Percentiles rank a stretch among this genome's conserved stretches.
phyloP scores from a whole-genome alignment of 2,113 vertebrate genomes.

The Actinemys pallida region DNA sequence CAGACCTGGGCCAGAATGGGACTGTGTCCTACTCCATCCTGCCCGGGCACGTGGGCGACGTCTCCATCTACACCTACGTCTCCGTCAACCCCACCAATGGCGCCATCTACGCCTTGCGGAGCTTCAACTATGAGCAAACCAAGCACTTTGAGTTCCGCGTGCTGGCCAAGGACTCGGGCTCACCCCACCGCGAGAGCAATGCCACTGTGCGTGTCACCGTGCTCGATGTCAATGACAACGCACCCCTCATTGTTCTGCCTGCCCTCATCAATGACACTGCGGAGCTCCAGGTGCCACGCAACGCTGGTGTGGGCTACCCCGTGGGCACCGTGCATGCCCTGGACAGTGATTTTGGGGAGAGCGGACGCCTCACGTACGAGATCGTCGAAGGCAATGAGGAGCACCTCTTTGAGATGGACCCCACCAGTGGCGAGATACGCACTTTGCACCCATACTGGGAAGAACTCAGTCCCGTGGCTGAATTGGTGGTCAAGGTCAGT shows the following conservation, averaged over 20 bases:
- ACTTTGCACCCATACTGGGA: conserved; percentile 96
- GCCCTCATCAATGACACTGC: conserved; percentile 95
- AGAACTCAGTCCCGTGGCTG: conserved; percentile 91
- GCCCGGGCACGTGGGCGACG: conserved; percentile 94
- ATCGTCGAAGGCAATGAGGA: conserved; percentile 98
- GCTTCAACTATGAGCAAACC: conserved; percentile 98
- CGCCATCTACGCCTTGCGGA: conserved; percentile 96
- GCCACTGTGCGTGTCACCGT: conserved; percentile 93
- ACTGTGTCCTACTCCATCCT: conserved; percentile 97
- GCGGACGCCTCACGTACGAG: conserved; percentile 95
- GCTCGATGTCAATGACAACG: conserved; percentile 97
- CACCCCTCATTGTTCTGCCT: conserved; percentile 93
- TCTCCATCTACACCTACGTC: conserved; percentile 97
- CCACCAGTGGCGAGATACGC: conserved; percentile 93
- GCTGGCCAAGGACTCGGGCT: conserved; percentile 94
- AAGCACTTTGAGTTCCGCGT: conserved; percentile 98
- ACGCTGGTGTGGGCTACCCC: conserved; percentile 94
- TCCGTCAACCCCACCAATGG: conserved; percentile 98
- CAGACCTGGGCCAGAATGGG: conserved; percentile 95
- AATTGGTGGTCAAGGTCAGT: conserved; percentile 95
- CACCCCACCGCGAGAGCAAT: conserved; percentile 95
- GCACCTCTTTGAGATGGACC: conserved; percentile 95
- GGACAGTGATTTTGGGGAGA: conserved; percentile 97
- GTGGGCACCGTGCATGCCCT: conserved; percentile 94
- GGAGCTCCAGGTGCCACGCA: conserved; percentile 95